Evolutionary conservation across 2,113 vertebrate genomes (phyloP).

Genomic region (Osmerus mordax): DNA sequence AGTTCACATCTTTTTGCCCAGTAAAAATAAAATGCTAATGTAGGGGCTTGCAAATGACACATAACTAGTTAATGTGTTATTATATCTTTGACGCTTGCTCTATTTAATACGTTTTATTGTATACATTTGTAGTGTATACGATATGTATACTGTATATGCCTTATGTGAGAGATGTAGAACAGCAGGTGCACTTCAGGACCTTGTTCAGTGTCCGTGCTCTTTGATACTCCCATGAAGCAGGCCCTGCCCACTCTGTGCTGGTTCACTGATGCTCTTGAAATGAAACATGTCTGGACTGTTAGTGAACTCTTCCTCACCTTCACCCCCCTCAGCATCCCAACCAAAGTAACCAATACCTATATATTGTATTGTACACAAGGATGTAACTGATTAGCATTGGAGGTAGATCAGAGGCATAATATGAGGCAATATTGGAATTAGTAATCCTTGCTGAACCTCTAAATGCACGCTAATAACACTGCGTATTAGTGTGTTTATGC

Average conservation of each 20-base stretch:
- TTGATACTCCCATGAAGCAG: neutral
- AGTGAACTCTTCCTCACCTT: slow-evolving; percentile 20
- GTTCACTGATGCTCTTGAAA: neutral
- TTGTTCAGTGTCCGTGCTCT: neutral
- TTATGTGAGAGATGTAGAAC: no score
- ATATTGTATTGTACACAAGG: slow-evolving; percentile 38
- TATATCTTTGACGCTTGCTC: slow-evolving; percentile 54
- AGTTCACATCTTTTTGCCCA: slow-evolving; percentile 49
- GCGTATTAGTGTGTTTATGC: slow-evolving; percentile 52
- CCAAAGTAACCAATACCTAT: slow-evolving; percentile 36
- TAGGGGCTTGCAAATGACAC: slow-evolving; percentile 49
- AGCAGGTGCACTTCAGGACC: neutral
- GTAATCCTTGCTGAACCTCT: slow-evolving; percentile 41
- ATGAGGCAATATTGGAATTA: slow-evolving; percentile 60
- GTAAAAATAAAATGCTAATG: slow-evolving; percentile 52
- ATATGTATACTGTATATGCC: slow-evolving; percentile 20
- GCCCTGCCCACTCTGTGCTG: neutral
- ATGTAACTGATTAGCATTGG: slow-evolving; percentile 43
- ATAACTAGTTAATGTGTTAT: slow-evolving; percentile 30
- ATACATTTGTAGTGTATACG: slow-evolving; percentile 50
- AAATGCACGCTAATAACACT: slow-evolving; percentile 51
- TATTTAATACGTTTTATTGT: slow-evolving; percentile 47
- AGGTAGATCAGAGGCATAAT: slow-evolving; percentile 58
- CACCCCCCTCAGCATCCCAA: slow-evolving; percentile 36
- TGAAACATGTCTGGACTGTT: slow-evolving; percentile 2